Base-by-base conservation (phyloP, 2,113 vertebrate species). In the Aspidoscelis tigris region DNA sequence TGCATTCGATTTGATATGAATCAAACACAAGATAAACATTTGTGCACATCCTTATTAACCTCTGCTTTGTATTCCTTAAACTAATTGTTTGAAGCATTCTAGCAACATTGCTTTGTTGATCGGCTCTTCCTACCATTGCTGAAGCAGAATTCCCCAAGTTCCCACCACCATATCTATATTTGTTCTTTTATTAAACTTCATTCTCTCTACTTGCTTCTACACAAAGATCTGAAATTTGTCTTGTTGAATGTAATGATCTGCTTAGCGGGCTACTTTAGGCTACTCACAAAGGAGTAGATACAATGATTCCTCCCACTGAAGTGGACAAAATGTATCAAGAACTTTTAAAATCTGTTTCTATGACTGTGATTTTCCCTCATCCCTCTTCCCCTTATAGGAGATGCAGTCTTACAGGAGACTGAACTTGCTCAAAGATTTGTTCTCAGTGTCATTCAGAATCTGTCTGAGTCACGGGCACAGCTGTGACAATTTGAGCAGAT, bases 401-500 rank as follows among this genome's bases (percentile, higher is more conserved):
- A 26, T 43, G 26, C 50, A 53, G 58, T 3, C 2, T 20, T 71
- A 84, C 50, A 79, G 11, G 16, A 43, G 58, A n/a, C 16, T 79
- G 43, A 78, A 74, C 26, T 41, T 79, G 74, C 74, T 12, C 73
- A 84, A 85, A 85, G 72, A 85, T 85, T 33, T 66, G 41, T 66
- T 85, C 41, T 58, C n/a, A 50, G 55, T 24, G 21, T 80, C 69
- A 85, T 72, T 66, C 61, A 80, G 66, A 85, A 53, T 66, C 61
- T 65, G 61, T 53, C 77, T 85, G 83, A 79, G n/a, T 85, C 83
- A 85, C 69, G 68, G 53, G 53, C 77, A 80, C 83, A 85, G 77
- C 83, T 85, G 77, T 85, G 77, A 80, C 58, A 73, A 85, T 85
- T 79, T 80, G 80, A 74, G 80, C 53, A 80, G 44, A 85, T 85